Evolutionary conservation across 2,797 vertebrate species (phyloP).

Genomic region (Mareca penelope): DNA sequence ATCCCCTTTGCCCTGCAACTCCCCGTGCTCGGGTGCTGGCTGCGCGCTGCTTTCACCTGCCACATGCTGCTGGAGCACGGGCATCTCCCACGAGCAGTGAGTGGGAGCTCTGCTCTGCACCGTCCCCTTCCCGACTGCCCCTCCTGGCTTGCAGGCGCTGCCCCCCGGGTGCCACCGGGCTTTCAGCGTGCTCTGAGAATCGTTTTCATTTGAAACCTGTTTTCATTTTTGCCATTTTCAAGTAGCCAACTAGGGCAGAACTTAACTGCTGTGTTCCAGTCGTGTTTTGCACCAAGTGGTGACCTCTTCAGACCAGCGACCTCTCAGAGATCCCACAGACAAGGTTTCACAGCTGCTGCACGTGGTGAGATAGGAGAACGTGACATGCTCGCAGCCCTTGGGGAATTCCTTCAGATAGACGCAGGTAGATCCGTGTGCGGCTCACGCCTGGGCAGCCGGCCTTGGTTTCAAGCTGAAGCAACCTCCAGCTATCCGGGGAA

Average conservation of each 20-base stretch:
- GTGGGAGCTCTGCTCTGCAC: not conserved
- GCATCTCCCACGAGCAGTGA: not conserved
- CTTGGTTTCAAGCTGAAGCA: not conserved
- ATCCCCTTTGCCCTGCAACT: not conserved
- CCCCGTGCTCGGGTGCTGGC: not conserved
- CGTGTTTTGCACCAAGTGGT: not conserved
- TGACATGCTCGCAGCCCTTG: not conserved
- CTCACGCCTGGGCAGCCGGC: not conserved
- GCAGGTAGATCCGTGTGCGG: not conserved
- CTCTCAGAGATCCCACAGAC: not conserved
- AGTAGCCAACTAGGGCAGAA: not conserved
- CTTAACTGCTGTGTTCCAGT: not conserved
- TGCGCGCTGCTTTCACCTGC: rapidly evolving
- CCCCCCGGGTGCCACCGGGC: not conserved
- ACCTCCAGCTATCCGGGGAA: not conserved
- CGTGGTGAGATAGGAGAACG: not conserved
- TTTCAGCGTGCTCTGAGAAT: not conserved
- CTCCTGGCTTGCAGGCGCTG: not conserved
- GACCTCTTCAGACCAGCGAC: not conserved
- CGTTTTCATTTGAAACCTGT: not conserved
- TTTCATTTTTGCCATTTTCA: not conserved
- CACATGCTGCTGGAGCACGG: not conserved
- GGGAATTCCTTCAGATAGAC: not conserved
- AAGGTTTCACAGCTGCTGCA: not conserved
- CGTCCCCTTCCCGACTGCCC: rapidly evolving